A percentile compares a stretch with the other conserved stretches of the same genome.
phyloP scores from a whole-genome alignment of 2,113 vertebrate genomes.

The Xiphias gladius region DNA sequence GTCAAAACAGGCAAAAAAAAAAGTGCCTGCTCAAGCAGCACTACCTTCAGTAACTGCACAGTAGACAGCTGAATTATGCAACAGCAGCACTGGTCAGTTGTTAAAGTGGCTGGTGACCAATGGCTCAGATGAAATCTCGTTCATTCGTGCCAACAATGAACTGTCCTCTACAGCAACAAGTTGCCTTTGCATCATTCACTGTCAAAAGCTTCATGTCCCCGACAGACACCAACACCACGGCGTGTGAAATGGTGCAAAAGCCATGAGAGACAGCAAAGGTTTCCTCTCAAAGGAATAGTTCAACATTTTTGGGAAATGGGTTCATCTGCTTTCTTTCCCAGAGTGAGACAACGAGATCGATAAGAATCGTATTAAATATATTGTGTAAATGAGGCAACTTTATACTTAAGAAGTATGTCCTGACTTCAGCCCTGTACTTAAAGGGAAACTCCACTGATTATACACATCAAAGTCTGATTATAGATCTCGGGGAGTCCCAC shows the following conservation, averaged over 20 bases:
- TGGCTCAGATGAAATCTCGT: background rate
- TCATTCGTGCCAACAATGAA: background rate
- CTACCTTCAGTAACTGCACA: background rate
- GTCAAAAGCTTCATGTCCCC: background rate
- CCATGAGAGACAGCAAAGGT: background rate
- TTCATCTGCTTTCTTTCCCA: background rate
- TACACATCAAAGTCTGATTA: no score
- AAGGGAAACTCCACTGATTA: no score
- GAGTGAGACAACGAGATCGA: background rate
- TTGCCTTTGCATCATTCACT: conserved; percentile 1
- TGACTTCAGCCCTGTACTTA: no score
- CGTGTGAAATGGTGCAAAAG: conserved; percentile 2
- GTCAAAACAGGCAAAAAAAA: no score
- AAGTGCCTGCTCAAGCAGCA: no score
- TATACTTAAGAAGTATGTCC: no score
- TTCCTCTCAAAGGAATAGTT: background rate
- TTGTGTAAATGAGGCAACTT: no score
- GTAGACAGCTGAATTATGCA: background rate
- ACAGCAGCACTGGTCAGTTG: background rate
- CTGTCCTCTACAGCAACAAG: background rate
- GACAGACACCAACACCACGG: background rate
- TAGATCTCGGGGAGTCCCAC: no score
- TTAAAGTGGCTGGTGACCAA: background rate
- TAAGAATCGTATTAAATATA: background rate
- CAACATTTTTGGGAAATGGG: background rate